Evolutionary conservation across 2,888 invertebrate species (phyloP), one percentile per base, ranked within the genome.

Genomic region (Dasysyrphus tricinctus): DNA sequence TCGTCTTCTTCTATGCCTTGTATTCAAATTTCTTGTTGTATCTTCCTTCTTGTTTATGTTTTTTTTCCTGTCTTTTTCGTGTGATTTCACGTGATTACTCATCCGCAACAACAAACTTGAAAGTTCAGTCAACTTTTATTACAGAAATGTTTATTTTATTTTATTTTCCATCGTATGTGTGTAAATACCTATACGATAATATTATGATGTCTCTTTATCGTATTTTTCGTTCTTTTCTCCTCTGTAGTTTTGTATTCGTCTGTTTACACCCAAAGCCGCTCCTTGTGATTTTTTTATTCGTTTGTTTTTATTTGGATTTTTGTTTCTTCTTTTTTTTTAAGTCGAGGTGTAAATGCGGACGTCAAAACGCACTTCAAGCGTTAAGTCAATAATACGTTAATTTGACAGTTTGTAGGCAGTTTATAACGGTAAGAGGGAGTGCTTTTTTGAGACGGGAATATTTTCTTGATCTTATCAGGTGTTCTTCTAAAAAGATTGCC

Each of bases 61-160:
- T 69, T 67, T 69, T 61, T 29, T 49, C 34, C 11, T 57, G 47
- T 59, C 67, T 73, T 59, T 44, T 73, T 56, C 75, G 65, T 85
- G 73, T 79, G 75, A 79, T 86, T 86, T 82, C 75, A 74, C 56
- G 70, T 75, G 86, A 87, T 87, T 87, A 87, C 87, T 87, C 87
- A 87, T 87, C 87, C 73, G 56, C 80, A 77, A 77, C 80, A 59
- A 77, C 80, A 59, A 78, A 73, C 74, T 78, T 67, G 51, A 80
- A 83, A 80, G 87, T 87, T 87, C 87, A 87, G 49, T 87, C 83
- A 87, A 87, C 87, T 83, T 87, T 69, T 72, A 75, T 79, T 72
- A 75, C 67, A 67, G 72, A 73, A 29, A 4, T 63, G 49, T 70
- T 54, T 32, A 42, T 70, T 49, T 12, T 59, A 12, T 19, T 44